These are phyloP conservation scores for Diplodus sargus DNA, from an alignment of 2,797 vertebrate species.

Conservation along the genomic window DNA sequence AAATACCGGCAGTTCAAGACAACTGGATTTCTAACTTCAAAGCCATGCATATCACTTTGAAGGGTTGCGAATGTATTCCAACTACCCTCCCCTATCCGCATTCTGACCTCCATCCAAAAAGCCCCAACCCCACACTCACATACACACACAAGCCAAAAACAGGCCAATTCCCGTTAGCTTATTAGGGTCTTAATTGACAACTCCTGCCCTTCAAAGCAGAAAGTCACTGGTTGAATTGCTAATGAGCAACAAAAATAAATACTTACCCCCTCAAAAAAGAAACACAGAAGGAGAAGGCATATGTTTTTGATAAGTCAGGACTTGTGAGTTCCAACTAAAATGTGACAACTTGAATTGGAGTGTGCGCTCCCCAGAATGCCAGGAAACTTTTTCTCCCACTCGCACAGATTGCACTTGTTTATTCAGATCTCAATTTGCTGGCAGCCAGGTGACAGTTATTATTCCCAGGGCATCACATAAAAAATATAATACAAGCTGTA, in stretches of 20 bases:
- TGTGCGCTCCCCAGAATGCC: conserved; percentile 1
- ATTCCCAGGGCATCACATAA: conserved; percentile 3
- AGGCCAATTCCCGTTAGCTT: conserved; percentile 77
- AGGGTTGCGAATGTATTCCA: conserved; percentile 76
- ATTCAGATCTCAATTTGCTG: conserved; percentile 34
- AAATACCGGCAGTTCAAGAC: conserved; percentile 75
- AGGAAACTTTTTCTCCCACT: conserved; percentile 27
- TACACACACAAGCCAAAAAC: conserved; percentile 50
- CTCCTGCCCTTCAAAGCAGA: conserved; percentile 79
- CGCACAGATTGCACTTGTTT: conserved; percentile 37
- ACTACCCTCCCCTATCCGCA: conserved; percentile 51
- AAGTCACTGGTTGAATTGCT: conserved; percentile 70
- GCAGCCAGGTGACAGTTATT: conserved; percentile 51
- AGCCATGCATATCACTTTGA: conserved; percentile 85
- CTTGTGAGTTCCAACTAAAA: conserved; percentile 44
- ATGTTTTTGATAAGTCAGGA: conserved; percentile 71
- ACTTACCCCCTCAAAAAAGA: conserved; percentile 22
- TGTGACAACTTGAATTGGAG: conserved; percentile 37
- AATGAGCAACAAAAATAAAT: conserved; percentile 69
- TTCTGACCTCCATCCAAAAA: conserved; percentile 72
- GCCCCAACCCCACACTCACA: conserved; percentile 6
- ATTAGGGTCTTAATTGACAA: conserved; percentile 78
- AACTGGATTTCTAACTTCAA: conserved; percentile 86
- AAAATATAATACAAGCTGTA: conserved; percentile 28
- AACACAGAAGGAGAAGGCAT: conserved; percentile 48